Conservation (phyloP, 2,797 vertebrate species). For the Micromesistius poutassou region DNA sequence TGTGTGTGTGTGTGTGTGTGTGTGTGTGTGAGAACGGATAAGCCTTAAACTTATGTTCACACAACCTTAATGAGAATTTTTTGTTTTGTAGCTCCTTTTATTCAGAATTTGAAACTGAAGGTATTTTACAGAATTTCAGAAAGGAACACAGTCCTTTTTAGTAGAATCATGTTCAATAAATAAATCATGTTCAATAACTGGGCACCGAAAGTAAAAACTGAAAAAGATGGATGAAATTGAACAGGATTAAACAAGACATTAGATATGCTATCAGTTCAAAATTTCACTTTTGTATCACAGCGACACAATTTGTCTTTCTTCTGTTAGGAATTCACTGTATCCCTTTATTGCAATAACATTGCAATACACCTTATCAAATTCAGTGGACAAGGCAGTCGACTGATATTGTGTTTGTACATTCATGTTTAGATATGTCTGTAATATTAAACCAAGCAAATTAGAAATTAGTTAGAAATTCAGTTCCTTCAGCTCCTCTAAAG, state of each 20-base stretch:
- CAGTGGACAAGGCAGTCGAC: background rate
- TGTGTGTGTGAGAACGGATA: conserved; percentile 6
- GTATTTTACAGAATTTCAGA: background rate
- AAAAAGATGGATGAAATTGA: conserved; percentile 17
- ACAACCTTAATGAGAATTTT: background rate
- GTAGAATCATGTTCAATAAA: background rate
- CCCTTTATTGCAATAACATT: background rate
- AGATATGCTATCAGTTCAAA: background rate
- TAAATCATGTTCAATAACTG: background rate
- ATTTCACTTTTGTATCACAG: background rate
- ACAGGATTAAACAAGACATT: background rate
- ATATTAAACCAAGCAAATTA: background rate
- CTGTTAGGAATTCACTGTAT: background rate
- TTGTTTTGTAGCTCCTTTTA: too few relatives aligned
- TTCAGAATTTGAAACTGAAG: too few relatives aligned
- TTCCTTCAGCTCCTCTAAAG: background rate
- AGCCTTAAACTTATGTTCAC: background rate
- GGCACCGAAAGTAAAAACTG: conserved; percentile 5
- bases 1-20: conserved; percentile 2
- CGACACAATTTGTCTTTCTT: background rate
- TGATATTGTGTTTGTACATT: background rate
- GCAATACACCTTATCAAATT: background rate
- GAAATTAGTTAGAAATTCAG: background rate
- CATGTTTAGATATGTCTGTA: background rate
- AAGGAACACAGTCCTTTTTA: background rate